Base-by-base conservation (phyloP, 2,797 vertebrate species). In the Phalloptychus januarius region DNA sequence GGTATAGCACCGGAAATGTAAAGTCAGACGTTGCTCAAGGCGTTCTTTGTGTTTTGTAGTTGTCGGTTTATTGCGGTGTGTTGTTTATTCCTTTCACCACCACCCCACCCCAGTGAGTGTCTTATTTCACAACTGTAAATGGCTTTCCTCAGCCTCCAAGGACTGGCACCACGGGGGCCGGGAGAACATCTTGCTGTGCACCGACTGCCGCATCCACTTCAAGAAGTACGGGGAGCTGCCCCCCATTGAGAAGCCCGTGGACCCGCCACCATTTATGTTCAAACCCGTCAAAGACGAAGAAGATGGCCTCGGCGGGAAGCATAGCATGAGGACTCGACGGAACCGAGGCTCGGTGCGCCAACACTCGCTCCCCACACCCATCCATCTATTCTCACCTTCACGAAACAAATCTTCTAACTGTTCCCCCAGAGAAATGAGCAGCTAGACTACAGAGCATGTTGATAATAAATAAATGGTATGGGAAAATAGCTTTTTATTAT, bases 111-210 rank as follows among this genome's bases (percentile, higher is more conserved):
- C 25, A 85, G 54, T 79, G 80, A 82, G 76, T 61, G 56, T 74
- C 52, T 79, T 80, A 72, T 90, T 85, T 93, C 85, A 88, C 89
- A 86, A 88, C 85, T 92, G 91, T 90, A 89, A 92, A 90, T 92
- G 88, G 75, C 79, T 91, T 92, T 88, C 87, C 80, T 81, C 93
- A 97, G 98, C 97, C 91, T 99, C 98, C 86, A 99, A 99, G 94
- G 98, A 99, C 95, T 99, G 98, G 98, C 98, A 99, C 95, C 98
- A 99, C 98, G 98, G 98, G n/a, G 98, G 98, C 80, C 95, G 98
- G 20, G 98, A 99, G 90, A 99, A 99, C 94, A 99, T 99, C 89
- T 93, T 99, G 76, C 94, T 99, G 88, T 99, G 98, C 93, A 99
- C 98, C 0, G 98, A 99, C 90, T 99, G 98, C 78, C 97, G 98